Percentiles rank a stretch among this genome's conserved stretches.
Conservation (phyloP, 2,113 vertebrate genomes). For the Paedocypris sp. region DNA sequence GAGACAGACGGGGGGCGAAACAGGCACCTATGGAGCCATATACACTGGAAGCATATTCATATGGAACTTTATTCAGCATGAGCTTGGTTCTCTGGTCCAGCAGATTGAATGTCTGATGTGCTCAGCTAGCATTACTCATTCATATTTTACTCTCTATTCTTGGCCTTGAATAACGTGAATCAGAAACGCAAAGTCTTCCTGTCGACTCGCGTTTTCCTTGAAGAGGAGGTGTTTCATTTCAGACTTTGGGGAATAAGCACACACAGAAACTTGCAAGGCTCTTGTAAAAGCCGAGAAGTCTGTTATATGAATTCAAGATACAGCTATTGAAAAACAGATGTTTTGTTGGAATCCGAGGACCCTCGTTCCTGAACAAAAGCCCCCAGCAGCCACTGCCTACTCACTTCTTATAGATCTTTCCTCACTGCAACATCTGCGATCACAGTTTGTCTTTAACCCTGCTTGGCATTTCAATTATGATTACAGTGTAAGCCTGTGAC, state of each 20-base stretch:
- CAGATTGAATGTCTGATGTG: slow-evolving; percentile 26
- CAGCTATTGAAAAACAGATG: slow-evolving; percentile 40
- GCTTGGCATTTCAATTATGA: slow-evolving; percentile 22
- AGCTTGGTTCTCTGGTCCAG: slow-evolving; percentile 2
- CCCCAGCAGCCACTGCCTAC: neutral
- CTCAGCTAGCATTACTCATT: slow-evolving; percentile 31
- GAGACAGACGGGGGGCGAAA: neutral
- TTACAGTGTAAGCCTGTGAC: slow-evolving; percentile 18
- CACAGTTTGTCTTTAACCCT: slow-evolving; percentile 23
- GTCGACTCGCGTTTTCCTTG: slow-evolving; percentile 25
- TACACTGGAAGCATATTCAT: slow-evolving; percentile 13
- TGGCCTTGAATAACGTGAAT: slow-evolving; percentile 28
- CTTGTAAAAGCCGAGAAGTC: slow-evolving; percentile 37
- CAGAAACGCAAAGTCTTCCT: slow-evolving; percentile 28
- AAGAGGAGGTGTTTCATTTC: slow-evolving; percentile 39
- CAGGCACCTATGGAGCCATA: slow-evolving; percentile 6
- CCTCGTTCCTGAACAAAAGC: slow-evolving; percentile 25
- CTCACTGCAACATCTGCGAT: slow-evolving; percentile 6
- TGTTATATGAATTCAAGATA: slow-evolving; percentile 37
- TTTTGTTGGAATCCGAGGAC: slow-evolving; percentile 24
- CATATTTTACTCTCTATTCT: slow-evolving; percentile 31
- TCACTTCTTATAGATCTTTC: neutral
- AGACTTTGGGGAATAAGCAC: slow-evolving; percentile 31
- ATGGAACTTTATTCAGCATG: slow-evolving; percentile 1
- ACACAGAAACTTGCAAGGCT: slow-evolving; percentile 14